Conservation (phyloP, 2,113 vertebrate species). For the Leucopsar rothschildi region DNA sequence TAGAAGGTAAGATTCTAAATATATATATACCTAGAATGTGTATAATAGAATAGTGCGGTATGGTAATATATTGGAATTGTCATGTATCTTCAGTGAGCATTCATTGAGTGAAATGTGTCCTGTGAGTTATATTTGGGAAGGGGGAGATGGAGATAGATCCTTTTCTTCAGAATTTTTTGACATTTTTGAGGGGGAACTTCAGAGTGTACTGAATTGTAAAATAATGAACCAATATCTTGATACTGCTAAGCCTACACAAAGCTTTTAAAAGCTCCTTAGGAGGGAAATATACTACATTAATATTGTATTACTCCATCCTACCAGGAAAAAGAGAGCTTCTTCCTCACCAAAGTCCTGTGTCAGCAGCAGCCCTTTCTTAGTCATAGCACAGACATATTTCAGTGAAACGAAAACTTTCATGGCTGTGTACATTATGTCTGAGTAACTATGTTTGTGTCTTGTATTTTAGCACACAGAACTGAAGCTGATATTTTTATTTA, state of each 20-base stretch:
- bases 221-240: background rate
- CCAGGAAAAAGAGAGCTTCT: background rate
- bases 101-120: background rate
- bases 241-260: background rate
- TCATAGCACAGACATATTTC: background rate
- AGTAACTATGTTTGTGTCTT: background rate
- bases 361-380: background rate
- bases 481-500: background rate
- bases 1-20: background rate
- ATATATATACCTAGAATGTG: background rate
- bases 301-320: background rate
- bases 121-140: background rate
- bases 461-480: background rate
- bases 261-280: background rate
- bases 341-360: background rate
- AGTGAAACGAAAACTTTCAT: background rate
- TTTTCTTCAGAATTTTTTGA: background rate
- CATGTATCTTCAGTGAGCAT: background rate
- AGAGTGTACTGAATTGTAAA: background rate
- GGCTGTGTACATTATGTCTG: background rate
- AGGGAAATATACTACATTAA: background rate
- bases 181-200: background rate
- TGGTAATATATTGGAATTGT: background rate
- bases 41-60: background rate
- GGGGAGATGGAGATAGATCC: background rate